phyloP scores from a whole-genome alignment of 2,113 vertebrate genomes.

The Orcinus orca region DNA sequence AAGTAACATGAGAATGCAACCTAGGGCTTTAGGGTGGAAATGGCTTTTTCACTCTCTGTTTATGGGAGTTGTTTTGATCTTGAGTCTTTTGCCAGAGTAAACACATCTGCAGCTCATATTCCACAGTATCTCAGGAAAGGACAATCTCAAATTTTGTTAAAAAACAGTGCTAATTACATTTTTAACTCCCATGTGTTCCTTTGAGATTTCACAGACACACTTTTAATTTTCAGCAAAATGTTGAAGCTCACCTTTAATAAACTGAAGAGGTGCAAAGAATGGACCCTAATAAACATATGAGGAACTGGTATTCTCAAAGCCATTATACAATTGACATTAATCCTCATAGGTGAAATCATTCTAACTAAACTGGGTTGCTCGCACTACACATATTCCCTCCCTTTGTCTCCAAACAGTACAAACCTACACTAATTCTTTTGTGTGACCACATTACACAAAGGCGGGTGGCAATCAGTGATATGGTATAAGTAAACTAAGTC shows the following conservation, averaged over 20 bases:
- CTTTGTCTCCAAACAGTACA: background rate
- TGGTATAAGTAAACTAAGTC: background rate
- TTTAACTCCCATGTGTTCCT: constrained; percentile 54
- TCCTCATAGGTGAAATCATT: background rate
- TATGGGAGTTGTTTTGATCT: constrained; percentile 63
- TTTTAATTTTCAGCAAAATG: constrained; percentile 65
- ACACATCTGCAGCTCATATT: constrained; percentile 72
- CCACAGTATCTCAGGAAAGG: constrained; percentile 48
- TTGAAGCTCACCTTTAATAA: constrained; percentile 12
- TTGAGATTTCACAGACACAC: constrained; percentile 55
- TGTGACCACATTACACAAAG: background rate
- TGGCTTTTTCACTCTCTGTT: constrained; percentile 36
- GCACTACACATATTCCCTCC: background rate
- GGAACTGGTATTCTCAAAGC: background rate
- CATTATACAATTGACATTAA: background rate
- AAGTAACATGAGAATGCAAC: background rate
- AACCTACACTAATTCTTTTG: background rate
- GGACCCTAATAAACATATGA: background rate
- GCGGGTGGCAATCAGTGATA: background rate
- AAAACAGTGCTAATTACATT: constrained; percentile 72
- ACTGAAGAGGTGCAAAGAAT: background rate
- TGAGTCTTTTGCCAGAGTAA: constrained; percentile 66
- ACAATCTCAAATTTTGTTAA: constrained; percentile 71
- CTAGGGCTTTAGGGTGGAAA: background rate
- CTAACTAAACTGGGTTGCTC: background rate